Conservation (phyloP, 2,113 vertebrate species). For the Psilopogon haemacephalus region DNA sequence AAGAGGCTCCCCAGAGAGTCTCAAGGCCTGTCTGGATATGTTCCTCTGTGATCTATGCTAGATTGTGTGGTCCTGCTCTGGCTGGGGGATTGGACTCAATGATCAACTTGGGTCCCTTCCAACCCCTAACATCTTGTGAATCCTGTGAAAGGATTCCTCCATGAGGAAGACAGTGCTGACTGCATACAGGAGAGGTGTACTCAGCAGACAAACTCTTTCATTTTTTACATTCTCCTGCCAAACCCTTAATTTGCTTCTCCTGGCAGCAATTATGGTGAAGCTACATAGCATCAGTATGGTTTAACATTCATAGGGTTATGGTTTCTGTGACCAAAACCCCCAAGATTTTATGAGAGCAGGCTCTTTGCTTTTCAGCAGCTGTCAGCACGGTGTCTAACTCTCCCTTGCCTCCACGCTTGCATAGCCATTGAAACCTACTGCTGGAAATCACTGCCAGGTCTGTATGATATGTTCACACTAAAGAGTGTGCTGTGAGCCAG, state of each 20-base stretch:
- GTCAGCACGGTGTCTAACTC: not conserved
- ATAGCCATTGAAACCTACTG: not conserved
- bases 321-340: not conserved
- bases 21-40: too few relatives aligned
- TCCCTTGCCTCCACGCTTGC: not conserved
- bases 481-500: slow-evolving; percentile 1
- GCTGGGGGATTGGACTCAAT: too few relatives aligned
- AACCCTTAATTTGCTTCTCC: slow-evolving; percentile 21
- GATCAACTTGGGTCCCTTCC: too few relatives aligned
- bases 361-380: not conserved
- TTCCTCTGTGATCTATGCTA: too few relatives aligned
- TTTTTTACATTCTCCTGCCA: not conserved
- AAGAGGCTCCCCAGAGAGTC: too few relatives aligned
- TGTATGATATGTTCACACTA: not conserved
- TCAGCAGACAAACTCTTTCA: not conserved
- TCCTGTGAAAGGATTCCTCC: too few relatives aligned
- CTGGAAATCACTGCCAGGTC: not conserved
- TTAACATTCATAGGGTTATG: not conserved
- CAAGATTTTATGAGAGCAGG: not conserved
- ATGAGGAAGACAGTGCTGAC: not conserved
- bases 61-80: too few relatives aligned
- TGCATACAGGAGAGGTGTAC: not conserved
- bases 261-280: slow-evolving; percentile 3
- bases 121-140: too few relatives aligned
- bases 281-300: not conserved